Base-by-base conservation (phyloP, 2,113 vertebrate genomes). In the Todiramphus chloris region DNA sequence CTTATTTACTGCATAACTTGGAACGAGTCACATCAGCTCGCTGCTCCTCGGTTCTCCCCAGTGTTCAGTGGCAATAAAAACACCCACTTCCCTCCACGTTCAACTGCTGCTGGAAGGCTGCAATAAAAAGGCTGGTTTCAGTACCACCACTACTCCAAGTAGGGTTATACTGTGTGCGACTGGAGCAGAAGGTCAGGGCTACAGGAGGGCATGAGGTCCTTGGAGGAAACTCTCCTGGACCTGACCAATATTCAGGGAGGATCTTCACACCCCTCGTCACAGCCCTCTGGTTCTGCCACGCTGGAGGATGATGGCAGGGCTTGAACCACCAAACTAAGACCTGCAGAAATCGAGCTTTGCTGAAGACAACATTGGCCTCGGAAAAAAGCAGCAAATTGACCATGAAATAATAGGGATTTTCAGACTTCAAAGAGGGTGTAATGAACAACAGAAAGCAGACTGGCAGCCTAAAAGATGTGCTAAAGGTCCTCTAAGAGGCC, bases 361-460 rank as follows among this genome's bases (percentile, higher is more conserved):
- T 81, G 91, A 78, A 91, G 68, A 87, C 83, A 88, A 87, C 48
- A 41, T 2, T 93, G 87, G 91, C 93, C 63, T 87, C 0, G 0
- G 87, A 63, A 96, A 81, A 94, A 84, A 82, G 87, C 33, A 76
- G 62, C 62, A 95, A 96, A 91, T 74, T 89, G 94, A 90, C 73
- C 5, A 1, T 92, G 91, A 96, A 97, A 94, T 91, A 93, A 94
- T 21, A 96, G 87, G 86, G 94, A 84, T 92, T 97, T 96, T 85
- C 79, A 91, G 82, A 83, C 92, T 92, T 97, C 96, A 97, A 95
- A 96, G 93, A n/a, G 25, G 33, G 56, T 2, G 0, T 93, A 85
- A 86, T 74, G 86, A 88, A 74, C 85, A 95, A 72, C 80, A 90
- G 94, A 91, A 90, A 92, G 87, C 87, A 90, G 67, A 44, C 74